Evolutionary conservation across 2,797 vertebrate species (phyloP).

Genomic region (Onychomys leucogaster): DNA sequence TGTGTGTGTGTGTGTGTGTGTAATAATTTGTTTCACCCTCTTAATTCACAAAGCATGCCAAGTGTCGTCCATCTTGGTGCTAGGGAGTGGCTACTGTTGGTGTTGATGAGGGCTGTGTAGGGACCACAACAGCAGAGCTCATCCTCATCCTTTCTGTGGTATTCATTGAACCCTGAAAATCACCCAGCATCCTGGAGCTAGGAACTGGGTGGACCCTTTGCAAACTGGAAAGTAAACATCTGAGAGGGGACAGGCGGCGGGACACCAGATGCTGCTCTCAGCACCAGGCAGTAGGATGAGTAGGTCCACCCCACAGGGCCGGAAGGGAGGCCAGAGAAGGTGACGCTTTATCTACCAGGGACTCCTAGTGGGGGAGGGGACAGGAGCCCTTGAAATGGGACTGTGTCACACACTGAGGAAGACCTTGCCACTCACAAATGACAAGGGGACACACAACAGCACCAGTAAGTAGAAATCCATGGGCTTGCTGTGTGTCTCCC

Average conservation of each 20-base stretch:
- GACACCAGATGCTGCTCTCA: background rate
- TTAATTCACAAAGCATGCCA: background rate
- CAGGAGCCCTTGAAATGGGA: background rate
- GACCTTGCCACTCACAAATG: background rate
- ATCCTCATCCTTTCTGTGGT: rapidly evolving
- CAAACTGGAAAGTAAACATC: background rate
- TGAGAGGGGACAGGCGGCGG: background rate
- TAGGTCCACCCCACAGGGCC: background rate
- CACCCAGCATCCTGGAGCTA: background rate
- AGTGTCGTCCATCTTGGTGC: rapidly evolving
- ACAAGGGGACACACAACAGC: background rate
- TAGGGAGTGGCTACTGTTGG: background rate
- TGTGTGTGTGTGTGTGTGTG: background rate
- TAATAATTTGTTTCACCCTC: background rate
- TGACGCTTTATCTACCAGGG: background rate
- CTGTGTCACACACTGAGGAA: background rate
- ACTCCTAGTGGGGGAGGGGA: background rate
- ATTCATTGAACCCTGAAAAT: background rate
- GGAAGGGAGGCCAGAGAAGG: background rate
- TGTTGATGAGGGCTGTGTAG: rapidly evolving
- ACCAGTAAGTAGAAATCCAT: rapidly evolving
- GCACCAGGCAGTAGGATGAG: rapidly evolving
- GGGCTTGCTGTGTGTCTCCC: rapidly evolving
- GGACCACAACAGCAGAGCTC: background rate
- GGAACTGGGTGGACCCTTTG: rapidly evolving